Conservation (phyloP, 2,888 invertebrate species). For the Deilephila elpenor region DNA sequence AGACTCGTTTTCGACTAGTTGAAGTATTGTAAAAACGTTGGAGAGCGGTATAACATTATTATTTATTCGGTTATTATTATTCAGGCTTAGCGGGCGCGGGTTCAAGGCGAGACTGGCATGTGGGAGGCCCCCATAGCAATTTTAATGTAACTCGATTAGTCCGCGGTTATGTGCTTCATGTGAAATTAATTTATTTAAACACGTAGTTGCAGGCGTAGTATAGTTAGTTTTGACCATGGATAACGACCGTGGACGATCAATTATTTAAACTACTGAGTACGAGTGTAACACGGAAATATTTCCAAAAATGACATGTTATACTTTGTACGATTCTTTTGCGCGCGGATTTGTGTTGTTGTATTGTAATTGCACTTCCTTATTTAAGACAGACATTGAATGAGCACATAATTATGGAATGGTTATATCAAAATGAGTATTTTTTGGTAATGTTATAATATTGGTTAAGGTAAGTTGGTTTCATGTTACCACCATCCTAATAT, state of each 20-base stretch:
- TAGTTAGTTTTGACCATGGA: constrained; percentile 26
- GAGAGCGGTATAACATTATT: constrained; percentile 45
- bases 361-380: constrained; percentile 26
- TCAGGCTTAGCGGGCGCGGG: constrained; percentile 60
- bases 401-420: too few species aligned
- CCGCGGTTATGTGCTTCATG: constrained; percentile 15
- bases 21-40: not conserved
- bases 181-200: constrained; percentile 25
- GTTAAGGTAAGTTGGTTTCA: too few species aligned
- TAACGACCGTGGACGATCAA: constrained; percentile 31
- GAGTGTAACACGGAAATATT: constrained; percentile 25
- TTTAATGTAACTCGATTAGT: constrained; percentile 39
- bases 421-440: too few species aligned
- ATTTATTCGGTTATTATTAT: constrained; percentile 62
- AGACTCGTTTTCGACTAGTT: not conserved
- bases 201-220: not conserved
- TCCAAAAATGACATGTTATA: constrained; percentile 27
- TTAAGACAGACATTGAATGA: too few species aligned
- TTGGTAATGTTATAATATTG: too few species aligned
- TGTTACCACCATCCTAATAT: too few species aligned
- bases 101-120: constrained; percentile 68
- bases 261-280: constrained; percentile 32
- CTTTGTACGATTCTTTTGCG: not conserved
- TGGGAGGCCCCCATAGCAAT: constrained; percentile 61
- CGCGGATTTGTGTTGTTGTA: not conserved